phyloP scores from a whole-genome alignment of 2,888 invertebrate genomes.

The Patella pellucida region DNA sequence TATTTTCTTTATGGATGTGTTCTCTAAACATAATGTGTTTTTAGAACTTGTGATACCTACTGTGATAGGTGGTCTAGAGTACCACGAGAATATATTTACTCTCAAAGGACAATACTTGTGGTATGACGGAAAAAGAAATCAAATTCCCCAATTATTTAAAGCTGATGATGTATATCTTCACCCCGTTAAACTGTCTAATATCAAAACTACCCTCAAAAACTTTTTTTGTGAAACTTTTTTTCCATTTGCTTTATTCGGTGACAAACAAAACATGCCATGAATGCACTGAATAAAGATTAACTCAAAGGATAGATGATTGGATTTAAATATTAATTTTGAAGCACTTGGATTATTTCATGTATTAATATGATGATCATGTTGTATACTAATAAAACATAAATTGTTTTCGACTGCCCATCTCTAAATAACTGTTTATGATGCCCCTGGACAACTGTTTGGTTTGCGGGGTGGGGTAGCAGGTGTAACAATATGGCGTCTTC shows the following conservation, averaged over 20 bases:
- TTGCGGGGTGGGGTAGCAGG: no score
- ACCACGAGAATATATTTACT: background rate
- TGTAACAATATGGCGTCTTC: no score
- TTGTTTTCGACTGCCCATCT: no score
- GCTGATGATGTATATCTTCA: conserved; percentile 6
- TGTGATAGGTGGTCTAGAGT: conserved; percentile 12
- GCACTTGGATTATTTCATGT: no score
- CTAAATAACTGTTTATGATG: no score
- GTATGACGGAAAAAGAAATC: background rate
- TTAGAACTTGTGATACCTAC: conserved; percentile 16
- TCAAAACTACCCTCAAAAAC: background rate
- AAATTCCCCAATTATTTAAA: background rate
- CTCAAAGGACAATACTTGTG: conserved; percentile 6
- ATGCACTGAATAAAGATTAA: no score
- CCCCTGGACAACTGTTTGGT: no score
- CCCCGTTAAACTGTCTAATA: conserved; percentile 14
- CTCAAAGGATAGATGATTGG: no score
- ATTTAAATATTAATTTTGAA: no score
- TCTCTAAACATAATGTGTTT: conserved; percentile 13
- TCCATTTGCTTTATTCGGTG: background rate
- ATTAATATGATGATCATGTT: no score
- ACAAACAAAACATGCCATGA: background rate
- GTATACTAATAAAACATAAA: no score
- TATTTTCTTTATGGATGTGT: conserved; percentile 5
- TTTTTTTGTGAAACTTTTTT: conserved; percentile 20